Evolutionary conservation across 2,888 invertebrate genomes (phyloP).

Genomic region (Imbricaverruca yamaguchii): DNA sequence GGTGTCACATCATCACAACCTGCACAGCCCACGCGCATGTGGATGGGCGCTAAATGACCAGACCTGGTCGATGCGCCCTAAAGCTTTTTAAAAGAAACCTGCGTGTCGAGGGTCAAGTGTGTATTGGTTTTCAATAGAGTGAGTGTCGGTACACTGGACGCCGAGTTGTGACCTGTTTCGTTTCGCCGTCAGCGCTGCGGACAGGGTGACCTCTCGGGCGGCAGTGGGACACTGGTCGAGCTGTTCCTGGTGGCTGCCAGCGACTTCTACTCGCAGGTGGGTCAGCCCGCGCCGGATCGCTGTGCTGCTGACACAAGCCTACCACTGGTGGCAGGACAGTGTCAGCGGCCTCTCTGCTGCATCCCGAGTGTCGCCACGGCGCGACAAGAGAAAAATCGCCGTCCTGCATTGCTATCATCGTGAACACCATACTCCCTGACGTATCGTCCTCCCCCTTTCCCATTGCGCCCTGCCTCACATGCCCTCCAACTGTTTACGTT

Average conservation of each 20-base stretch:
- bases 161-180: neutral
- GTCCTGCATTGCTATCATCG: no score
- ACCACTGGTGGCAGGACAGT: neutral
- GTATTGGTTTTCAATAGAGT: neutral
- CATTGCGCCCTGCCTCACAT: neutral
- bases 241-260: conserved; percentile 11
- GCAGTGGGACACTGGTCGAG: neutral
- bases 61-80: no score
- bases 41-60: no score
- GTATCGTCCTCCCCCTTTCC: no score
- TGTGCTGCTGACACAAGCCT: neutral
- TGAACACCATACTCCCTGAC: no score
- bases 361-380: neutral
- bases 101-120: neutral
- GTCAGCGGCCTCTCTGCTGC: neutral
- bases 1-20: no score
- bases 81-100: no score
- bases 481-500: no score
- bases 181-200: neutral
- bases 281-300: neutral
- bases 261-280: neutral
- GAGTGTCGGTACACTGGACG: neutral
- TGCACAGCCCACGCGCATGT: no score
- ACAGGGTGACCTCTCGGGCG: neutral
- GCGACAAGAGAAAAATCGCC: neutral